A percentile compares a stretch with the other conserved stretches of the same genome.
phyloP scores from a whole-genome alignment of 1,140 invertebrate species.

The Papilio glaucus region DNA sequence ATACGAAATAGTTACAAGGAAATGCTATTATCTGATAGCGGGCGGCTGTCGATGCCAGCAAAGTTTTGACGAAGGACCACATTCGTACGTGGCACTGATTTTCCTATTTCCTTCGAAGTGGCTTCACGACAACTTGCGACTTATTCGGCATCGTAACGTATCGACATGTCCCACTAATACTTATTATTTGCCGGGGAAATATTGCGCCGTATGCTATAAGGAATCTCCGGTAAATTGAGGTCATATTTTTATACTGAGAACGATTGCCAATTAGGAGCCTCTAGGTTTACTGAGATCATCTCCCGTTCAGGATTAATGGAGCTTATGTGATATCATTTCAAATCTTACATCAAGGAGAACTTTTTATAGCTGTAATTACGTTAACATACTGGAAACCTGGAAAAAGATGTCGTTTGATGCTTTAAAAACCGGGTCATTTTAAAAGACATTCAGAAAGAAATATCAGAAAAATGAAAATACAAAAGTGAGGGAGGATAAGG shows the following conservation, averaged over 20 bases:
- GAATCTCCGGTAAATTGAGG: slow-evolving; percentile 26
- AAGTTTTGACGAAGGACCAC: slow-evolving; percentile 46
- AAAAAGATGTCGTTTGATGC: too few species aligned
- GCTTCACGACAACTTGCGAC: not conserved
- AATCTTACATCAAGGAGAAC: not conserved
- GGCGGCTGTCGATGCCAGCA: slow-evolving; percentile 42
- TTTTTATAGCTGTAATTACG: too few species aligned
- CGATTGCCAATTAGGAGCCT: slow-evolving; percentile 7
- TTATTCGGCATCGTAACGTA: not conserved
- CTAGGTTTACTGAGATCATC: not conserved
- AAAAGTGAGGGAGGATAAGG: too few species aligned
- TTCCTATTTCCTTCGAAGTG: slow-evolving; percentile 21
- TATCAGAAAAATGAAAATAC: too few species aligned
- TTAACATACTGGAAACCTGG: too few species aligned
- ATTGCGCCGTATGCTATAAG: not conserved
- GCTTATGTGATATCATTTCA: not conserved
- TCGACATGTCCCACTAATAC: slow-evolving; percentile 31
- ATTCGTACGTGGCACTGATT: slow-evolving; percentile 28
- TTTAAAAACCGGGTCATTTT: too few species aligned
- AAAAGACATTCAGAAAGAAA: too few species aligned
- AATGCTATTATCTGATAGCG: slow-evolving; percentile 51
- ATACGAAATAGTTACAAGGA: slow-evolving; percentile 53
- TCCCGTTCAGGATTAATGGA: not conserved
- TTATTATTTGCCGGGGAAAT: slow-evolving; percentile 29
- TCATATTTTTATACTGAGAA: not conserved